These are phyloP conservation scores for Epiblema foenella DNA, from an alignment of 2,888 invertebrate genomes.

Conservation along the genomic window DNA sequence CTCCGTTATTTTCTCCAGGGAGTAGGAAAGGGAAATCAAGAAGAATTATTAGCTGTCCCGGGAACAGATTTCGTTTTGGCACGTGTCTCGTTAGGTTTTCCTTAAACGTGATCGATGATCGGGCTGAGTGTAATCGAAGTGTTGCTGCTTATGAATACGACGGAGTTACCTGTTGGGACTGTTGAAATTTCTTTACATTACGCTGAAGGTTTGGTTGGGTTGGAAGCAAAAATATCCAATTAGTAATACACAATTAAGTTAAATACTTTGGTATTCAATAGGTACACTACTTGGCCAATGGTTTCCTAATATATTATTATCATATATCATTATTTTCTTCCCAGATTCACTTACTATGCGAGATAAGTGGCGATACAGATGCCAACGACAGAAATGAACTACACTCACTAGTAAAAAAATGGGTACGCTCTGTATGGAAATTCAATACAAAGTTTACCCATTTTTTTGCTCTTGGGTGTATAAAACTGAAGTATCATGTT, in stretches of 20 bases:
- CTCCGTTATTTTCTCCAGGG: conserved; percentile 30
- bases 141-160: conserved; percentile 9
- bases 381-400: too few relatives aligned
- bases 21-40: conserved; percentile 22
- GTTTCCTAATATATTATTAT: too few relatives aligned
- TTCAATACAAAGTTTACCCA: too few relatives aligned
- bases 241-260: not conserved
- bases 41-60: conserved; percentile 43
- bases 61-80: conserved; percentile 45
- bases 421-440: too few relatives aligned
- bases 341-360: too few relatives aligned
- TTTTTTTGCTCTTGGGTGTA: too few relatives aligned
- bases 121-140: conserved; percentile 33
- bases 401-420: too few relatives aligned
- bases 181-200: not conserved
- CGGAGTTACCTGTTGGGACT: not conserved
- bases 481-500: too few relatives aligned
- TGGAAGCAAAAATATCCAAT: not conserved
- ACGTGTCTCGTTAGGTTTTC: conserved; percentile 53
- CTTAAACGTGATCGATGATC: conserved; percentile 46
- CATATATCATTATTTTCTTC: too few relatives aligned
- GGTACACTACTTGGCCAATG: too few relatives aligned
- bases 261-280: too few relatives aligned
- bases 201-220: not conserved
- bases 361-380: too few relatives aligned